Evolutionary conservation across 2,888 invertebrate genomes (phyloP).

Genomic region (Aspidapion aeneum): DNA sequence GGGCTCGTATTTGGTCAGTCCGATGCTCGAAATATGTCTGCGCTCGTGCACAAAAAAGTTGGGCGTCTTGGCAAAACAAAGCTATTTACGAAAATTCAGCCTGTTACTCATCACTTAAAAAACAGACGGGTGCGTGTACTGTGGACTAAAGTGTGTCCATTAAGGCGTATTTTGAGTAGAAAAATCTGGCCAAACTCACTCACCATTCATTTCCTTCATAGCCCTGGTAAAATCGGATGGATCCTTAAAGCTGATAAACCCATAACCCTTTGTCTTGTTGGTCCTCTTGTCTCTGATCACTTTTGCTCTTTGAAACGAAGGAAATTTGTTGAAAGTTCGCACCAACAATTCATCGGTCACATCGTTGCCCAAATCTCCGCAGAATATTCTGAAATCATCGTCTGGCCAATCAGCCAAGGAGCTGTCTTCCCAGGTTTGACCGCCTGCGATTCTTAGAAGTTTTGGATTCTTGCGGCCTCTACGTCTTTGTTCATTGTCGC

Average conservation of each 20-base stretch:
- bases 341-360: constrained; percentile 97
- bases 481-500: constrained; percentile 52
- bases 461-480: constrained; percentile 53
- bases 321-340: constrained; percentile 91
- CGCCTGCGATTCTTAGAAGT: constrained; percentile 88
- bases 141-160: too few relatives aligned
- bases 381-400: constrained; percentile 97
- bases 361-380: constrained; percentile 99
- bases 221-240: constrained; percentile 97
- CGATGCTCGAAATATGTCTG: too few relatives aligned
- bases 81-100: too few relatives aligned
- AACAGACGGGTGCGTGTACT: too few relatives aligned
- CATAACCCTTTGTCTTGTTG: constrained; percentile 98
- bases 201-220: constrained; percentile 99
- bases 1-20: too few relatives aligned
- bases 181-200: too few relatives aligned
- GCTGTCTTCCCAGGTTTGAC: constrained; percentile 94
- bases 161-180: too few relatives aligned
- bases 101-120: too few relatives aligned
- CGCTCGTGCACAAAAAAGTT: too few relatives aligned
- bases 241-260: constrained; percentile 97
- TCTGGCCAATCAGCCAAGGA: constrained; percentile 95
- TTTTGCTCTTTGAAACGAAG: constrained; percentile 91
- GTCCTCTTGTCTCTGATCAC: constrained; percentile 95
- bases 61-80: too few relatives aligned